Base-by-base conservation (phyloP, 1,140 invertebrate species). In the Drosophila chauvacae region DNA sequence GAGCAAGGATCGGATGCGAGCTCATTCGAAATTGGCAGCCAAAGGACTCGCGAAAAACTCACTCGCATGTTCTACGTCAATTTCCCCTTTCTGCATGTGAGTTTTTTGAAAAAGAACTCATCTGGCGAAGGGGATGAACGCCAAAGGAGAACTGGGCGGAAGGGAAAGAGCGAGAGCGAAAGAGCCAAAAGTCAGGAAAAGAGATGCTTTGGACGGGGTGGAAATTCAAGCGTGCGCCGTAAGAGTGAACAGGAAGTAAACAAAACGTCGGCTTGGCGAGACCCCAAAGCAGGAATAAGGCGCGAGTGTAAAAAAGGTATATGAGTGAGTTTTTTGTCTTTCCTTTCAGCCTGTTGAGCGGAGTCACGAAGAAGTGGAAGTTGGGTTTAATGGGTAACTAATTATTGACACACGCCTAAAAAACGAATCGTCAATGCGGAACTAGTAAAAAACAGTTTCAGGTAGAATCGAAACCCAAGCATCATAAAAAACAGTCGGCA, bases 381-480 rank as follows among this genome's bases (percentile, higher is more conserved):
- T 66, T 57, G 9, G 41, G 41, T 61, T 64, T 79, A 81, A 88
- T 88, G 69, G 77, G 16, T 65, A 72, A 80, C 70, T 90, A 90
- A 90, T 90, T 90, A 83, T 88, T 56, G 85, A 66, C 85, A 88
- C 85, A 90, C 85, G 86, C 58, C 81, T 80, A 70, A 83, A 71
- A 72, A 75, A 84, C 64, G 63, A 69, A 77, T 72, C 59, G 60
- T 81, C 84, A 85, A 90, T 78, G 81, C 75, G 42, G 33, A 73
- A 77, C 44, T 70, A 62, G 44, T 76, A 80, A 80, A 80, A 80
- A 77, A 84, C 26, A 16, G 10, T 13, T 23, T 10, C 85, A 90
- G 85, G 85, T 90, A 90, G 71, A 42, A 53, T 48, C 26, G 7
- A 30, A 50, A 58, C 20, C 33, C 37, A 30, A 23, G 48, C 33